A percentile compares a stretch with the other conserved stretches of the same genome.
Evolutionary conservation across 2,113 vertebrate genomes (phyloP).

Genomic region (Acrocephalus arundinaceus): DNA sequence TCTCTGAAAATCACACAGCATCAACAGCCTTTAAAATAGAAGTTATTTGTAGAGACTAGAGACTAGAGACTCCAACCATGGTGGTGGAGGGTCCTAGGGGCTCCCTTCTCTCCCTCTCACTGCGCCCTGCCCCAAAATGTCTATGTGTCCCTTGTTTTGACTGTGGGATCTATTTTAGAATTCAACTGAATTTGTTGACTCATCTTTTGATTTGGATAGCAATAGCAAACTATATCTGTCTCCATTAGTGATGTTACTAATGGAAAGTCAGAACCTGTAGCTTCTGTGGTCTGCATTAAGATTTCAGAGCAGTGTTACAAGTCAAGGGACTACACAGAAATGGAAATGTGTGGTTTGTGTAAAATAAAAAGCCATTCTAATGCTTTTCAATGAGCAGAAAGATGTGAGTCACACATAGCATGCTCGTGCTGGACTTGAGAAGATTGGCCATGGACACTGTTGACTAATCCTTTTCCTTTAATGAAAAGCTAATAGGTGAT

Average conservation of each 20-base stretch:
- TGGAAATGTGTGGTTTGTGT: neutral
- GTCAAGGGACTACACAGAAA: neutral
- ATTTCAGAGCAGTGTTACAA: neutral
- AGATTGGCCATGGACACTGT: neutral
- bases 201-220: neutral
- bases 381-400: neutral
- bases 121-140: neutral
- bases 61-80: neutral
- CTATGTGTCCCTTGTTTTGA: neutral
- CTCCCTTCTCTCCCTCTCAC: neutral
- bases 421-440: accelerated
- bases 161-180: neutral
- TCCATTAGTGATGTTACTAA: neutral
- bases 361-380: neutral
- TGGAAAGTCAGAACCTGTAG: neutral
- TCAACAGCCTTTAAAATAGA: neutral
- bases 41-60: neutral
- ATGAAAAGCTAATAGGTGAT: neutral
- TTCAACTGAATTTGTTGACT: neutral
- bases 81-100: neutral
- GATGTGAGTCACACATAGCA: neutral
- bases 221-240: neutral
- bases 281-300: neutral
- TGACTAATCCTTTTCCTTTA: neutral
- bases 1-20: neutral